Percentiles rank a stretch among this genome's conserved stretches.
These are phyloP conservation scores for Theocolax elegans DNA, from an alignment of 1,140 invertebrate species.

Conservation along the genomic window DNA sequence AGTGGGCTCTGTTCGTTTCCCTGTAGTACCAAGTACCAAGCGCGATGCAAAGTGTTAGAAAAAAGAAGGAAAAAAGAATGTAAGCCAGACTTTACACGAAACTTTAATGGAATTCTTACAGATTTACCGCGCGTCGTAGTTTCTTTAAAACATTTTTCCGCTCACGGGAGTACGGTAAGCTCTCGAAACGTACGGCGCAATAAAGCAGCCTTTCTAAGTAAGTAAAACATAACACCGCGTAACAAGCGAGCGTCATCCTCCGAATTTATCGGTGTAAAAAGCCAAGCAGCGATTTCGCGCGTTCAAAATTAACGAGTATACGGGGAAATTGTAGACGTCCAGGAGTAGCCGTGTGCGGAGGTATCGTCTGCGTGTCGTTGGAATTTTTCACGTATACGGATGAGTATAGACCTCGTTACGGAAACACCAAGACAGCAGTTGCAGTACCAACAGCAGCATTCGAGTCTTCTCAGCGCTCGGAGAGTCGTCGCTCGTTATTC, in stretches of 20 bases:
- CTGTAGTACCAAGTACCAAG: too few relatives aligned
- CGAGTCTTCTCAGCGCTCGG: too few relatives aligned
- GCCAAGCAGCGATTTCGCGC: background rate
- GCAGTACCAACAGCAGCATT: too few relatives aligned
- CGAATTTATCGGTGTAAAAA: constrained; percentile 14
- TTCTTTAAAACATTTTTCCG: constrained; percentile 14
- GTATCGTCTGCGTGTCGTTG: background rate
- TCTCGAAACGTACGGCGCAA: background rate
- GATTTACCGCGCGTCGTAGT: constrained; percentile 17
- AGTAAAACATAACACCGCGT: constrained; percentile 16
- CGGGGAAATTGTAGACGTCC: background rate
- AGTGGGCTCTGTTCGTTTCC: too few relatives aligned
- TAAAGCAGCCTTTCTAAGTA: background rate
- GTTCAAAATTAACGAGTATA: background rate
- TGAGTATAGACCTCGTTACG: background rate
- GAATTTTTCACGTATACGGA: background rate
- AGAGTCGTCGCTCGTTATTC: constrained; percentile 16
- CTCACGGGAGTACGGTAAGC: background rate
- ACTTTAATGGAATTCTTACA: constrained; percentile 23
- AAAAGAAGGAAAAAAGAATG: background rate
- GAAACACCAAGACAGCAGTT: too few relatives aligned
- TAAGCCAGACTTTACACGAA: background rate
- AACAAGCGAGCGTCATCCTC: background rate
- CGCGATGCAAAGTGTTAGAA: constrained; percentile 8
- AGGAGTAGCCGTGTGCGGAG: background rate